Base-by-base conservation (phyloP, 2,888 invertebrate species). In the Fragum sueziense region DNA sequence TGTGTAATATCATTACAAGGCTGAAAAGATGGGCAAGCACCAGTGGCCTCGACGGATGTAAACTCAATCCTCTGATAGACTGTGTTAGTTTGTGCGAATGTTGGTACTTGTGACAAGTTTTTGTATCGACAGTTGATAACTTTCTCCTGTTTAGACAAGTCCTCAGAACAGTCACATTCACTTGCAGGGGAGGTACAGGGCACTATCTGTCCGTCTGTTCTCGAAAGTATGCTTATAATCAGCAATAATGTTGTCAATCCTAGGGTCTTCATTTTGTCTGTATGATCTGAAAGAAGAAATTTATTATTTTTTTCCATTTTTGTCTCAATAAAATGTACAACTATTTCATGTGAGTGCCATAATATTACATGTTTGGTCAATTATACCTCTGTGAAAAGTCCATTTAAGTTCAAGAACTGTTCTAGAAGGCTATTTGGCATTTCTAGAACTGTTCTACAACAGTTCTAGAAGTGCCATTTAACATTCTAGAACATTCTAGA, bases 11-110 rank as follows among this genome's bases (percentile, higher is more conserved):
- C 73, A 71, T 89, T 90, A 47, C 77, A 77, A 4, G 68, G 62
- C 59, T 84, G 85, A 22, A 37, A 27, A 27, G 34, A 0, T 6
- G 27, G 34, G 37, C 78, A 82, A 4, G 4, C 14, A n/a, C 76
- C 73, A 25, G 80, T 78, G 2, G 22, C 57, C 25, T 74, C 41
- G 31, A 68, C n/a, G 0, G 73, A 75, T 14, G 51, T 71, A 61
- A 90, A 80, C 7, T 85, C 84, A 22, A 90, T 77, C 77, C 88
- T 86, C 65, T 87, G 79, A 27, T 82, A 87, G 1, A 70, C 67
- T 54, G 22, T 69, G 61, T 20, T 57, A 25, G 69, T 52, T 29
- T 37, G 27, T 25, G 37, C 76, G 31, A 86, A 84, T 33, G 27
- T 34, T 1, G 86, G 85, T 17, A 88, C 67, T 2, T 34, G 25